phyloP scores from a whole-genome alignment of 2,888 invertebrate species.

The Argyra leucocephala region DNA sequence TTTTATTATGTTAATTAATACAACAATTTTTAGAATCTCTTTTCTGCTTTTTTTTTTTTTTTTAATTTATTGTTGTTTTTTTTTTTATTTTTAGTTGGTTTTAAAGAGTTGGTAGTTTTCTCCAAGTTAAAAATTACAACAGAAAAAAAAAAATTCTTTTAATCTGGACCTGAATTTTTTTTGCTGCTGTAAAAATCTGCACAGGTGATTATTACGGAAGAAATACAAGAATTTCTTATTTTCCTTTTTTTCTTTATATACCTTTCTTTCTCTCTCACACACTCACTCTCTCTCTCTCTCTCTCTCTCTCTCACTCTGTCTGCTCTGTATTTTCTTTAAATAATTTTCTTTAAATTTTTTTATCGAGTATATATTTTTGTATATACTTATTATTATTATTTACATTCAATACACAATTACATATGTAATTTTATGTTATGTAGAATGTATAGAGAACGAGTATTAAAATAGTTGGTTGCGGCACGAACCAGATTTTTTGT shows the following conservation, averaged over 20 bases:
- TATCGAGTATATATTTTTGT: neutral
- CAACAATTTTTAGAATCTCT: neutral
- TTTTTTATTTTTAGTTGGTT: no score
- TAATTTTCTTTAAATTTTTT: neutral
- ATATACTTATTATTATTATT: neutral
- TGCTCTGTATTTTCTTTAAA: neutral
- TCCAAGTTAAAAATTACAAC: no score
- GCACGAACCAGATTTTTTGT: neutral
- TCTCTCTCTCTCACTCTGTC: no score
- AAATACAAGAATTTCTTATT: neutral
- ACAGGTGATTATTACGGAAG: conserved; percentile 6
- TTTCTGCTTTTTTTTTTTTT: no score
- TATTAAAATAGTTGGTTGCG: conserved; percentile 1
- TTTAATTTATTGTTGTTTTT: no score
- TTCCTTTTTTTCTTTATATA: neutral
- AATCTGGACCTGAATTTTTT: neutral
- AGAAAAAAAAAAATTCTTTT: no score
- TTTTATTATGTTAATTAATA: neutral
- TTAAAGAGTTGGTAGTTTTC: no score
- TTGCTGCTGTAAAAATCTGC: neutral
- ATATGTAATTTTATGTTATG: neutral
- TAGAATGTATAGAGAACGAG: neutral
- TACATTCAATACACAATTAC: neutral
- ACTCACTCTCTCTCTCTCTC: no score
- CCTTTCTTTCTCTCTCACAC: neutral